Base-by-base conservation (phyloP, 2,113 vertebrate genomes). In the Steatornis caripensis region DNA sequence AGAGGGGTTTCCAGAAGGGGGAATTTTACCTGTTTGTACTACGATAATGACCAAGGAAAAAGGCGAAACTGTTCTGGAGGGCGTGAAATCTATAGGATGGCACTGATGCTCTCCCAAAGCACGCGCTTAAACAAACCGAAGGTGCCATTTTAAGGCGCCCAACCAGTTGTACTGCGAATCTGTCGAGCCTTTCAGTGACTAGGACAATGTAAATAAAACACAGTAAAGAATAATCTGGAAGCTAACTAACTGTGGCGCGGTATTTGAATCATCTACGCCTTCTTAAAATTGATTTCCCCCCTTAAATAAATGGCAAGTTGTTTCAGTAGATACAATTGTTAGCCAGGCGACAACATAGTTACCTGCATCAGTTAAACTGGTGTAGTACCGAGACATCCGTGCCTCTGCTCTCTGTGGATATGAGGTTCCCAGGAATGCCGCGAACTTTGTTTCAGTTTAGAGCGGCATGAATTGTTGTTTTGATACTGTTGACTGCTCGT, bases 41-140 rank as follows among this genome's bases (percentile, higher is more conserved):
- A 12, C 4, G 36, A 2, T 39, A 46, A 37, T 0, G 2, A 57
- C 1, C 0, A n/a, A 49, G 43, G 61, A 23, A 37, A 62, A 54
- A 54, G 15, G n/a, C 5, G 5, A 48, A 60, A 30, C 8, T 13
- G 1, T 26, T 29, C 12, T 1, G 18, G 55, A 57, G 21, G 46
- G 7, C 64, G 18, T n/a, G 29, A 37, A 23, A 22, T 12, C 4
- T 0, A 48, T 19, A 27, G 15, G 64, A 15, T 71, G 55, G 39
- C 39, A 29, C 6, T 24, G 36, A 48, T 48, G 54, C 7, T 65
- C 18, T 46, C 68, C 23, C 86, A 4, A 72, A 72, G 16, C 1
- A 2, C 20, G 15, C 7, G 7, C 39, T 54, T 39, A 6, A 58
- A 41, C 6, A 57, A 60, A 23, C 27, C 5, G 10, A 58, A 46